These are phyloP conservation scores for Calypte anna DNA, from an alignment of 2,113 vertebrate genomes.

Conservation along the genomic window DNA sequence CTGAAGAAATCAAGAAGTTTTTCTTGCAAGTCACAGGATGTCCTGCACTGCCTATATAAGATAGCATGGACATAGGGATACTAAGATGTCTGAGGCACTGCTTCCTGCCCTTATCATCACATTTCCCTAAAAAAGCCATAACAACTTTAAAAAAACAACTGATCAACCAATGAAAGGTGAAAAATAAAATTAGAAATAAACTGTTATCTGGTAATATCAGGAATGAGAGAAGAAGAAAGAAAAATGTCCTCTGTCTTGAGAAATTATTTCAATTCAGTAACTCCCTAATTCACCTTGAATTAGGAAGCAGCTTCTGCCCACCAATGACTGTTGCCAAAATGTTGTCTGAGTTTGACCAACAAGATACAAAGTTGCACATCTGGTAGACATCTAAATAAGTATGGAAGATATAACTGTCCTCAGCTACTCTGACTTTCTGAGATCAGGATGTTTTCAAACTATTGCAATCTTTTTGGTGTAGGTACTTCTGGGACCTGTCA, in stretches of 20 bases:
- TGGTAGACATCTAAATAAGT: neutral
- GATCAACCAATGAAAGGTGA: rapidly evolving
- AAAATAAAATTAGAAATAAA: neutral
- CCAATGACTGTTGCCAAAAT: rapidly evolving
- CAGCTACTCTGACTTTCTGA: neutral
- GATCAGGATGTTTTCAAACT: neutral
- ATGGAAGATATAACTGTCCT: neutral
- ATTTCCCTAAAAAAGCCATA: neutral
- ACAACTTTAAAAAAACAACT: rapidly evolving
- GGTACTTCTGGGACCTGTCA: neutral
- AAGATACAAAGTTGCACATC: neutral
- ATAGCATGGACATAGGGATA: neutral
- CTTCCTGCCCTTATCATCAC: neutral
- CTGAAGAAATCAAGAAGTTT: neutral
- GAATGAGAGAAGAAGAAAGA: neutral
- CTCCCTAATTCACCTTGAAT: neutral
- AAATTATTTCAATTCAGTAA: neutral
- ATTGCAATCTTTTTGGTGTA: neutral
- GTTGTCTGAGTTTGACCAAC: neutral
- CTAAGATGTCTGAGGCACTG: neutral
- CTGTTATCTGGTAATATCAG: neutral
- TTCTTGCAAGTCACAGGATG: neutral
- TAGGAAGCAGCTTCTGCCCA: neutral
- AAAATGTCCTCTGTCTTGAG: neutral
- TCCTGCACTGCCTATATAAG: neutral